Conservation (phyloP, 2,888 invertebrate species). For the Tanaodytes sp. region DNA sequence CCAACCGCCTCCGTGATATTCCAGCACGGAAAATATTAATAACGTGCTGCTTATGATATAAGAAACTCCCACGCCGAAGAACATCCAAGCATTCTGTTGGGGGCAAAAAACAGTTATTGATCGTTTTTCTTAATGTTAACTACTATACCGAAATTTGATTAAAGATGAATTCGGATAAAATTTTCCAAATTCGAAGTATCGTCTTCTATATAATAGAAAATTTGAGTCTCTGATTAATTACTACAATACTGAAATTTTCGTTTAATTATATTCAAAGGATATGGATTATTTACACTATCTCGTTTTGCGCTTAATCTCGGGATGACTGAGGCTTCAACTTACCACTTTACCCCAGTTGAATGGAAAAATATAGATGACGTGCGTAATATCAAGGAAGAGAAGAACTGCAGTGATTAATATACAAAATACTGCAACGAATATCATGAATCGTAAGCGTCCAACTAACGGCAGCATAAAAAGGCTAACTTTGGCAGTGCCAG, state of each 20-base stretch:
- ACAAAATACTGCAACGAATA: slow-evolving; percentile 84
- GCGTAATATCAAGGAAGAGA: slow-evolving; percentile 86
- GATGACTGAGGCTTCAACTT: no score
- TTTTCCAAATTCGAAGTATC: no score
- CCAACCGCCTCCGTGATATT: slow-evolving; percentile 79
- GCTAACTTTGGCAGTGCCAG: slow-evolving; percentile 84
- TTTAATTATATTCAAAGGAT: no score
- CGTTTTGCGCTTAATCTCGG: no score
- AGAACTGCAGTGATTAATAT: slow-evolving; percentile 82
- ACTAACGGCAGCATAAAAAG: slow-evolving; percentile 85
- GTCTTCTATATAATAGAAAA: no score
- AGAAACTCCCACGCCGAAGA: slow-evolving; percentile 81
- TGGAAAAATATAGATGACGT: slow-evolving; percentile 84
- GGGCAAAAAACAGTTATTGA: background rate
- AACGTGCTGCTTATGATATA: slow-evolving; percentile 81
- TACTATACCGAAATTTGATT: no score
- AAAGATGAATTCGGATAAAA: no score
- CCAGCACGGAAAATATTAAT: slow-evolving; percentile 80
- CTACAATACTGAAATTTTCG: no score
- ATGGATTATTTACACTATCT: no score
- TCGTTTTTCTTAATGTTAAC: background rate
- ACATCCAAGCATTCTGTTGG: slow-evolving; percentile 84
- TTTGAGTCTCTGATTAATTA: no score
- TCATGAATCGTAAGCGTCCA: slow-evolving; percentile 83
- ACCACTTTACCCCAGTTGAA: slow-evolving; percentile 87